phyloP scores from a whole-genome alignment of 2,113 vertebrate species.

The Stegostoma tigrinum region DNA sequence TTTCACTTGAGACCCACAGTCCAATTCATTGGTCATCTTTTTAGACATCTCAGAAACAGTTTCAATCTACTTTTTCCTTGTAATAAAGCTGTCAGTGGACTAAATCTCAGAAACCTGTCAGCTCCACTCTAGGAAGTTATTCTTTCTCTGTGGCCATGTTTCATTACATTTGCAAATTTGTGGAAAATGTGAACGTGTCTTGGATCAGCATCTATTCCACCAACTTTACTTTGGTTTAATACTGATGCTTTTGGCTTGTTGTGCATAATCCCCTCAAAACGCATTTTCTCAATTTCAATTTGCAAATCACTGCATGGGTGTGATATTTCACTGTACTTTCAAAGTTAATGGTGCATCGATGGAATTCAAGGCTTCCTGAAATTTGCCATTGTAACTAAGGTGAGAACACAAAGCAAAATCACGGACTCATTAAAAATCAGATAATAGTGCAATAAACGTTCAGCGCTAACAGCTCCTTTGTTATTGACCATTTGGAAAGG shows the following conservation, averaged over 20 bases:
- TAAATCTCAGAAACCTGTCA: not conserved
- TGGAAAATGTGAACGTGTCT: not conserved
- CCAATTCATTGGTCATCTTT: not conserved
- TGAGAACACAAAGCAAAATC: not conserved
- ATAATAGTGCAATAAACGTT: not conserved
- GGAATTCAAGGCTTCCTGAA: not conserved
- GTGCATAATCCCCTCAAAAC: not conserved
- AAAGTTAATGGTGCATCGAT: not conserved
- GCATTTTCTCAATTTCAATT: not conserved
- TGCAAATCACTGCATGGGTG: not conserved
- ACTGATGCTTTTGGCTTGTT: not conserved
- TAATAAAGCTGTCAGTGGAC: not conserved
- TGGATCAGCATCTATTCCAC: not conserved
- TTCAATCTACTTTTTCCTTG: not conserved
- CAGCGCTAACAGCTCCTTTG: not conserved
- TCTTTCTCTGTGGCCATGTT: not conserved
- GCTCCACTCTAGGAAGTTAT: not conserved
- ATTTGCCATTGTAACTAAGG: not conserved
- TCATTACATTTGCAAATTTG: not conserved
- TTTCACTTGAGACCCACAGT: not conserved
- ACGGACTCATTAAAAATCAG: not conserved
- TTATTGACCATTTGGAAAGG: not conserved
- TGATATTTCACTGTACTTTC: not conserved
- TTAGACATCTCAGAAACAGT: not conserved
- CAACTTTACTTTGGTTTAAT: not conserved